phyloP scores from a whole-genome alignment of 2,797 vertebrate species.

The Xenops minutus region DNA sequence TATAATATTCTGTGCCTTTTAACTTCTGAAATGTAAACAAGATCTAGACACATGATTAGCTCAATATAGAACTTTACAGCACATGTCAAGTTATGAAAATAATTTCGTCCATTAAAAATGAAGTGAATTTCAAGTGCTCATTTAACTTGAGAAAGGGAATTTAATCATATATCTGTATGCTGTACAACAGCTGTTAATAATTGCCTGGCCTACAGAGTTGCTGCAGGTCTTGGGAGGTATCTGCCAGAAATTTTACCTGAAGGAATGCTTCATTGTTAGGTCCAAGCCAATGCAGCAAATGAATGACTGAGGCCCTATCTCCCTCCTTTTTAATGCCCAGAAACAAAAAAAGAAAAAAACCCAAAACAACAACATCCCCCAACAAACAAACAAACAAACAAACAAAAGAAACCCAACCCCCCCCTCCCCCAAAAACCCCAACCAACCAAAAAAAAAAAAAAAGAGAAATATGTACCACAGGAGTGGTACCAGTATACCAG shows the following conservation, averaged over 20 bases:
- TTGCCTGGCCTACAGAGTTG: not conserved
- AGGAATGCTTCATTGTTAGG: not conserved
- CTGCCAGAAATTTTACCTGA: not conserved
- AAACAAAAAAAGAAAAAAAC: not conserved
- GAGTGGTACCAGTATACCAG: not conserved
- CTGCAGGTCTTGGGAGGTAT: not conserved
- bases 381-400: no score
- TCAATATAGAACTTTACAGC: not conserved
- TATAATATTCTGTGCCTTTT: not conserved
- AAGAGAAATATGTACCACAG: not conserved
- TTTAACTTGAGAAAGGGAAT: not conserved
- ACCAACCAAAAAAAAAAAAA: no score
- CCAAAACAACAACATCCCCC: not conserved
- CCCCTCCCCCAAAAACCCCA: no score
- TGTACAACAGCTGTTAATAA: not conserved
- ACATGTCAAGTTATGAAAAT: not conserved
- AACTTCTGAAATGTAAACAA: not conserved
- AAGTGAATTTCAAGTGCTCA: not conserved
- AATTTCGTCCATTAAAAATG: not conserved
- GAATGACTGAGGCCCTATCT: not conserved
- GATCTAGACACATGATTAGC: not conserved
- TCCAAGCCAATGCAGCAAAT: not conserved
- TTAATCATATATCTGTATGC: not conserved
- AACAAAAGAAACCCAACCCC: no score
- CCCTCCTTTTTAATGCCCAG: not conserved